These are phyloP conservation scores for Thereva unica DNA, from an alignment of 2,888 invertebrate species.

Conservation along the genomic window DNA sequence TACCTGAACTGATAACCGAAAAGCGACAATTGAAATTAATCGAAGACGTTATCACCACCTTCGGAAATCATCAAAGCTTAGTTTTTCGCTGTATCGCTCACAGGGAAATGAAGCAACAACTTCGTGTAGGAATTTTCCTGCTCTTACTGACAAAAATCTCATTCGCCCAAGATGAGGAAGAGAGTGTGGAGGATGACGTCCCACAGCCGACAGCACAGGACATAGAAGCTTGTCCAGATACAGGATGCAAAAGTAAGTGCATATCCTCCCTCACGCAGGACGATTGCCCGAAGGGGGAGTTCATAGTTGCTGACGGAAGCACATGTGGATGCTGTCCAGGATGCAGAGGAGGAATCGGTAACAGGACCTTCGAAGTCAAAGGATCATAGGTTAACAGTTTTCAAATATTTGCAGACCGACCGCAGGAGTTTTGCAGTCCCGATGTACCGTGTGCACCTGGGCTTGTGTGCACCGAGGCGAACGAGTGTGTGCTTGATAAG, in stretches of 20 bases:
- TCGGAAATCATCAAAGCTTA: too few relatives aligned
- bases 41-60: too few relatives aligned
- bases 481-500: slow-evolving; percentile 46
- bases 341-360: slow-evolving; percentile 49
- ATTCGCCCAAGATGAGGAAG: too few relatives aligned
- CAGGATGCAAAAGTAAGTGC: slow-evolving; percentile 39
- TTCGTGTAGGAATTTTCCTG: too few relatives aligned
- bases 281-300: slow-evolving; percentile 43
- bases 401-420: neutral
- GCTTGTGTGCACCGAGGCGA: slow-evolving; percentile 16
- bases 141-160: too few relatives aligned
- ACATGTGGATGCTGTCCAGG: slow-evolving; percentile 59
- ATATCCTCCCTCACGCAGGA: slow-evolving; percentile 44
- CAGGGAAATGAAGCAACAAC: too few relatives aligned
- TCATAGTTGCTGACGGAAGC: slow-evolving; percentile 40
- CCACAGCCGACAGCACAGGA: neutral
- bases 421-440: slow-evolving; percentile 23
- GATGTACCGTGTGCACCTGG: slow-evolving; percentile 18
- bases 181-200: too few relatives aligned
- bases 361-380: slow-evolving; percentile 9
- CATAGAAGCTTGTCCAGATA: slow-evolving; percentile 34
- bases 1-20: too few relatives aligned
- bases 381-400: slow-evolving; percentile 15
- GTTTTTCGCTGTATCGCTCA: too few relatives aligned
- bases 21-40: too few relatives aligned